Evolutionary conservation across 2,113 vertebrate genomes (phyloP).

Genomic region (Spizaetus ornatus): DNA sequence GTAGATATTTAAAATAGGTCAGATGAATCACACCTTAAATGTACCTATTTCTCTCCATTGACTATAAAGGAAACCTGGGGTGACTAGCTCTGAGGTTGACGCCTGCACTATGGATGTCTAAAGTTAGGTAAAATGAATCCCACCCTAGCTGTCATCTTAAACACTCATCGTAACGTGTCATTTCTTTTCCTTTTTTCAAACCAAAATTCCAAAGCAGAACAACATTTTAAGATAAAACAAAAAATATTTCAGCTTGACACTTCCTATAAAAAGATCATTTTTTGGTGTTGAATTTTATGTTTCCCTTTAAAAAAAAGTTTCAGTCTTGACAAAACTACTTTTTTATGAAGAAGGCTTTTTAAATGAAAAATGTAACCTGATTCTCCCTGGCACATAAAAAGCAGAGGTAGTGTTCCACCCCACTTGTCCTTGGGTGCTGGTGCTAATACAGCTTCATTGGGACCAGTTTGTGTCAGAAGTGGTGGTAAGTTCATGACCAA

Average conservation of each 20-base stretch:
- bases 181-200: not conserved
- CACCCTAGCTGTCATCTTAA: not conserved
- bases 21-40: not conserved
- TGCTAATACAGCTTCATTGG: not conserved
- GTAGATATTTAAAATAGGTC: not conserved
- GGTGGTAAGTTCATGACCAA: not conserved
- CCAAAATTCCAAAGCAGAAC: not conserved
- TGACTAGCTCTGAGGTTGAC: not conserved
- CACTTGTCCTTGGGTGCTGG: fast-evolving
- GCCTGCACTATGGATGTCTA: not conserved
- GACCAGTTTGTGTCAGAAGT: not conserved
- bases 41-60: not conserved
- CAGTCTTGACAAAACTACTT: not conserved
- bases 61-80: not conserved
- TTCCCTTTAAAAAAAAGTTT: not conserved
- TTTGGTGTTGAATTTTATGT: not conserved
- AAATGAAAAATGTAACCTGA: not conserved
- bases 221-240: not conserved
- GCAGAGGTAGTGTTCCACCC: not conserved
- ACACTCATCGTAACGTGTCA: not conserved
- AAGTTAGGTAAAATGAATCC: not conserved
- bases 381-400: not conserved
- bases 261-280: not conserved
- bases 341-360: not conserved
- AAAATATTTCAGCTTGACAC: not conserved